Conservation (phyloP, 2,113 vertebrate species). For the Aramus guarauna region DNA sequence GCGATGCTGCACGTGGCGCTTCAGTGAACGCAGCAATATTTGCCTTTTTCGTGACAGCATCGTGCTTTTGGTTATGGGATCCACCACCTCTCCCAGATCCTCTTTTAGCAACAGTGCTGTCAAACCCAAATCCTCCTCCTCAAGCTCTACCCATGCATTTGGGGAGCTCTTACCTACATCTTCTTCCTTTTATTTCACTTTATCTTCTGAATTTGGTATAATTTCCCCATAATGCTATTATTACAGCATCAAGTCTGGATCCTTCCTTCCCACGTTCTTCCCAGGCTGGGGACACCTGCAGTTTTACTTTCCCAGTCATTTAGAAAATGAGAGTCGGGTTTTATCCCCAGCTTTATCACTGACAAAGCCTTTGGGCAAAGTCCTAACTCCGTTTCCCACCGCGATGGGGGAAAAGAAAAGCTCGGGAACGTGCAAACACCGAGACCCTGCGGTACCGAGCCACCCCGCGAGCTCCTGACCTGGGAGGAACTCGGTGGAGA, state of each 20-base stretch:
- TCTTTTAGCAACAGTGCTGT: neutral
- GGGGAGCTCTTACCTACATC: neutral
- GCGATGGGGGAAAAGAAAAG: neutral
- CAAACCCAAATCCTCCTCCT: neutral
- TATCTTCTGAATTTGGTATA: too few relatives aligned
- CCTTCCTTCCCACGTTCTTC: neutral
- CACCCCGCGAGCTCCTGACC: neutral
- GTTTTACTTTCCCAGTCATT: neutral
- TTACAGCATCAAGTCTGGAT: neutral
- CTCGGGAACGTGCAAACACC: neutral
- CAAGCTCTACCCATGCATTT: neutral
- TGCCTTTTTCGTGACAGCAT: neutral
- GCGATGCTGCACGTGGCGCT: rapidly evolving
- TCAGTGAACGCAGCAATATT: neutral
- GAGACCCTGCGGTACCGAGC: rapidly evolving
- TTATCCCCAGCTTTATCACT: neutral
- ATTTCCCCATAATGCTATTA: neutral
- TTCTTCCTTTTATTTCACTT: neutral
- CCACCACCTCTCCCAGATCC: too few relatives aligned
- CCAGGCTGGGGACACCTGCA: neutral
- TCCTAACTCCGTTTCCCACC: neutral
- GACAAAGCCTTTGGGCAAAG: neutral
- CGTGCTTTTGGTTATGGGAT: neutral
- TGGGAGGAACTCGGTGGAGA: neutral
- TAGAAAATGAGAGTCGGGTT: neutral